Evolutionary conservation across 2,888 invertebrate species (phyloP).

Genomic region (Ormyrus rosae): DNA sequence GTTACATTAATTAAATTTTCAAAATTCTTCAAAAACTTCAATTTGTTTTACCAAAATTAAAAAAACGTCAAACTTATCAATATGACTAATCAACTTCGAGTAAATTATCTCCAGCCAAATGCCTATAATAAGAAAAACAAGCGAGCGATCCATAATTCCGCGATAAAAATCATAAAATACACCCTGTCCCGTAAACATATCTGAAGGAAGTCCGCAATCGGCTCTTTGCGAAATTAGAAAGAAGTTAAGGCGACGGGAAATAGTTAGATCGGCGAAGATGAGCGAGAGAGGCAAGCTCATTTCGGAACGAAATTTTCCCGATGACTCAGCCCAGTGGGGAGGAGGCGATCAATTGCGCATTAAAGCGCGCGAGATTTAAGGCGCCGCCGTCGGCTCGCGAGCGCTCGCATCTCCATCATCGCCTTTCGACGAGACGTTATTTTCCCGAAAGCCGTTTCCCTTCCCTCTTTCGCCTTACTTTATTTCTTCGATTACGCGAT

Average conservation of each 20-base stretch:
- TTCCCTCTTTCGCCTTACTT: neutral
- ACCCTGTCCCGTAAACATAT: neutral
- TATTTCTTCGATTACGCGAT: constrained; percentile 26
- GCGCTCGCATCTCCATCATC: constrained; percentile 59
- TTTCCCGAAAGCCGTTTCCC: neutral
- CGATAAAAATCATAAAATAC: too few species aligned
- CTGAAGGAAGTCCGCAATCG: constrained; percentile 27
- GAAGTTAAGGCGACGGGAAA: constrained; percentile 33
- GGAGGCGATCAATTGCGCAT: constrained; percentile 58
- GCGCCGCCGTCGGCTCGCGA: constrained; percentile 55
- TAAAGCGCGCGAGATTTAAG: constrained; percentile 59
- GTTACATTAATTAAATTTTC: too few species aligned
- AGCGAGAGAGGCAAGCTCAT: neutral
- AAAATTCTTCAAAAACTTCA: too few species aligned
- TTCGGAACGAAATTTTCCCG: constrained; percentile 22
- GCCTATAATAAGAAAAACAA: too few species aligned
- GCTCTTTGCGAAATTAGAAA: constrained; percentile 48
- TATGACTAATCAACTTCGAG: too few species aligned
- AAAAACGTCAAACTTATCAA: too few species aligned
- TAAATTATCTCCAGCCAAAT: too few species aligned
- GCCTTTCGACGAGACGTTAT: constrained; percentile 21
- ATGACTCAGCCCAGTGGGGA: constrained; percentile 36
- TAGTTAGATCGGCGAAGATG: constrained; percentile 14
- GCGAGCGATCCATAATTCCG: too few species aligned
- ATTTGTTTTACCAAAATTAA: too few species aligned